Evolutionary conservation across 2,888 invertebrate species (phyloP).

Genomic region (Euplagia quadripunctaria): DNA sequence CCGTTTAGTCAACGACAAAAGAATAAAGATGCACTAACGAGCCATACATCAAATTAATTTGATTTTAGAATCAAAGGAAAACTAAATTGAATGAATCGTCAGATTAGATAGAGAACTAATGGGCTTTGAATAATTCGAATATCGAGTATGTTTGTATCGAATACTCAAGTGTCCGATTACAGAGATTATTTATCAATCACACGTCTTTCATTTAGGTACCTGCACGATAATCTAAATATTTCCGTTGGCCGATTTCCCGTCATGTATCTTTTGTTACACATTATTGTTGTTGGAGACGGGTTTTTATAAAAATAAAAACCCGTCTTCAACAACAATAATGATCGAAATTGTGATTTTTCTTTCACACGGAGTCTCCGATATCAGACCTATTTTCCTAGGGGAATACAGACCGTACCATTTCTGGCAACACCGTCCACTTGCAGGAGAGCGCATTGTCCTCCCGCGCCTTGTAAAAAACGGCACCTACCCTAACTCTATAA

Average conservation of each 20-base stretch:
- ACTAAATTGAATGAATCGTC: slow-evolving; percentile 82
- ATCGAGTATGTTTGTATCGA: slow-evolving; percentile 54
- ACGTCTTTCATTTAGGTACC: slow-evolving; percentile 61
- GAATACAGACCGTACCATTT: too few species aligned
- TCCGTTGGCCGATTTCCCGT: slow-evolving; percentile 57
- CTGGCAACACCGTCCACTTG: too few species aligned
- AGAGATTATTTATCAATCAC: slow-evolving; percentile 71
- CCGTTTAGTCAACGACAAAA: slow-evolving; percentile 70
- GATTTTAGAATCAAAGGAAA: slow-evolving; percentile 76
- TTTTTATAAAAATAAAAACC: not conserved
- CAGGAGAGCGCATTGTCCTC: too few species aligned
- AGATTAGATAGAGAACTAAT: slow-evolving; percentile 67
- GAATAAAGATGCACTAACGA: slow-evolving; percentile 68
- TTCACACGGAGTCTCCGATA: too few species aligned
- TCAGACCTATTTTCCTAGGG: too few species aligned
- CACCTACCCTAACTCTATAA: too few species aligned
- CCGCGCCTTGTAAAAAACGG: too few species aligned
- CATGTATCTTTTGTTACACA: slow-evolving; percentile 12
- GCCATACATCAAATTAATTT: slow-evolving; percentile 69
- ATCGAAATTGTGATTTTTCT: too few species aligned
- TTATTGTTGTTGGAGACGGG: not conserved
- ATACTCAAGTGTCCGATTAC: slow-evolving; percentile 62
- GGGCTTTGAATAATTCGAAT: slow-evolving; percentile 55
- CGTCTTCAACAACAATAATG: too few species aligned
- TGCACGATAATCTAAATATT: slow-evolving; percentile 63